Percentiles rank a stretch among this genome's conserved stretches.
Evolutionary conservation across 2,113 vertebrate species (phyloP).

Genomic region (Sapajus apella): DNA sequence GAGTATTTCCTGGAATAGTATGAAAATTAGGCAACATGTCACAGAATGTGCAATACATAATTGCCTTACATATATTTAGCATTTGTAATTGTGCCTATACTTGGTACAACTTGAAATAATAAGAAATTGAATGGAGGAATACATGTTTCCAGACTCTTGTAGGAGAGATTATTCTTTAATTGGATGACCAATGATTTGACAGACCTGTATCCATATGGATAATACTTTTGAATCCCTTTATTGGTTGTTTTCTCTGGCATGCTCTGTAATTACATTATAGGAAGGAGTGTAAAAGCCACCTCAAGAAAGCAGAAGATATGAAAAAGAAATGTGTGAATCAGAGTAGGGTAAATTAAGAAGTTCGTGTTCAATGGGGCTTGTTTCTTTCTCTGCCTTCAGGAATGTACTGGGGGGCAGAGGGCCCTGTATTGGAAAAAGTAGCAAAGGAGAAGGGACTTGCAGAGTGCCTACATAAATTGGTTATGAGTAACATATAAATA

Average conservation of each 20-base stretch:
- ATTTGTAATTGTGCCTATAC: background rate
- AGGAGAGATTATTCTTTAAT: background rate
- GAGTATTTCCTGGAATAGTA: background rate
- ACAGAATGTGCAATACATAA: background rate
- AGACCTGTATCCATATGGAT: background rate
- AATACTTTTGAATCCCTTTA: background rate
- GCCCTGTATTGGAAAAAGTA: no score
- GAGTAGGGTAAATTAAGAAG: background rate
- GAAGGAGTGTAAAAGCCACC: background rate
- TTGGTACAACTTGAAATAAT: background rate
- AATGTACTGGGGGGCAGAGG: background rate
- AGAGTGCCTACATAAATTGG: no score
- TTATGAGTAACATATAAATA: no score
- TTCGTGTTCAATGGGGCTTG: background rate
- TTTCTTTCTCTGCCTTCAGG: background rate
- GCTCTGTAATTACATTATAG: background rate
- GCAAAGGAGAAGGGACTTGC: no score
- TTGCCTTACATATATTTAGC: background rate
- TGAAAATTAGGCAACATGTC: background rate
- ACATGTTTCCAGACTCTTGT: background rate
- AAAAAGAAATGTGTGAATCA: background rate
- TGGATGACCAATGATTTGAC: background rate
- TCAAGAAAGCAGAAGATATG: background rate
- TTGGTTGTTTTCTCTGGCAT: background rate
- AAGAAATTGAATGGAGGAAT: background rate